Evolutionary conservation across 2,888 invertebrate species (phyloP), one percentile per base, ranked within the genome.

Genomic region (Meiosimyza decipiens): DNA sequence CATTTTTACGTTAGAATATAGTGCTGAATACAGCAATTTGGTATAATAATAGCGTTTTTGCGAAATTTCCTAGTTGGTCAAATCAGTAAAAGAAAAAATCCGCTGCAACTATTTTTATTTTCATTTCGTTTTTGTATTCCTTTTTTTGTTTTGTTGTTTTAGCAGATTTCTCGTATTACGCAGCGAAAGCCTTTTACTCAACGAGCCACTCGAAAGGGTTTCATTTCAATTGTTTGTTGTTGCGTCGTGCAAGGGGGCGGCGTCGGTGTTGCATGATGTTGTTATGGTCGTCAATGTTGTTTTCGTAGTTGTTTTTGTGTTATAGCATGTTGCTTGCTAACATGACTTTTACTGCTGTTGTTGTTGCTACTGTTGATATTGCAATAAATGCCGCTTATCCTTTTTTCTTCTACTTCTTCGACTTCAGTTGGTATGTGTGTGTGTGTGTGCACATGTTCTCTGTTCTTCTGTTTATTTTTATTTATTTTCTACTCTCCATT

Each of bases 401-500:
- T 64, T 64, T 18, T 22, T 33, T 22, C 28, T 60, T 5, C 40
- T 33, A 15, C n/a, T 40, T 33, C 11, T 9, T 33, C 33, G 3
- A 9, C 33, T 16, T 33, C 22, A 18, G 18, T 11, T 49, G 51
- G 18, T 40, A 7, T 40, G 40, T 9, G 40, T 59, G 18, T 59
- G 33, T 49, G 7, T 40, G 52, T 22, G 18, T 15, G 28, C 12
- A 52, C 16, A 47, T 55, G 28, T 28, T 28, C 3, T 28, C 3
- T 28, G 3, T 40, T 40, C 6, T 7, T 40, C 40, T 60, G 22
- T 50, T 50, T 59, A 15, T 12, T n/a, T 66, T 55, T 66, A 54
- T 66, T 60, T 50, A 55, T 50, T 59, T 22, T 57, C 57, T 50
- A 22, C 47, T 57, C 70, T 73, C 68, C 51, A 68, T 80, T 82